A percentile compares a stretch with the other conserved stretches of the same genome.
These are phyloP conservation scores for Stomorhina lunata DNA, from an alignment of 2,888 invertebrate genomes.

Conservation along the genomic window DNA sequence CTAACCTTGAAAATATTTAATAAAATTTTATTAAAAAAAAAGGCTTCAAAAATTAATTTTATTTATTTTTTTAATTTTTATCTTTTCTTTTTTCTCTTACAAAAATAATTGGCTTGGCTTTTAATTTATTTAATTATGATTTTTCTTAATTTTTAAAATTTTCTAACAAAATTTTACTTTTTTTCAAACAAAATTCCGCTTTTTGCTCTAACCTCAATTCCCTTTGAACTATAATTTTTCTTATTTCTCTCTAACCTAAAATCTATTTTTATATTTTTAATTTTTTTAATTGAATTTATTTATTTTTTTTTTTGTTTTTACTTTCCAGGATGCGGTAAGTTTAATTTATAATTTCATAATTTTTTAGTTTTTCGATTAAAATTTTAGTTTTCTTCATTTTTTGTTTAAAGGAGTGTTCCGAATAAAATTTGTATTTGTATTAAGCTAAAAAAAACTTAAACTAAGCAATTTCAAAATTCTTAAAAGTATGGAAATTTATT, in stretches of 20 bases:
- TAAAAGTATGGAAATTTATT: no score
- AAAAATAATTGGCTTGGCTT: conserved; percentile 39
- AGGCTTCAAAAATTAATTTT: conserved; percentile 40
- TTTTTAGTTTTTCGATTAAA: conserved; percentile 17
- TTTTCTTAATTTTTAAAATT: neutral
- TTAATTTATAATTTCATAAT: conserved; percentile 58
- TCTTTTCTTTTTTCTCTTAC: conserved; percentile 23
- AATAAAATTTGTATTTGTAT: no score
- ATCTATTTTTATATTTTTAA: conserved; percentile 5
- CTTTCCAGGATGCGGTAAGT: conserved; percentile 81
- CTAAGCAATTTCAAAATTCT: no score
- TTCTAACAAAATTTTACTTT: neutral
- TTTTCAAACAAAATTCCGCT: conserved; percentile 11
- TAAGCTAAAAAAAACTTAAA: no score
- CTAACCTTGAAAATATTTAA: conserved; percentile 5
- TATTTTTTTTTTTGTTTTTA: conserved; percentile 77
- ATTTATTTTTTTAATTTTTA: conserved; percentile 20
- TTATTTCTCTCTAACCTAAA: neutral
- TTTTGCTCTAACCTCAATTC: neutral
- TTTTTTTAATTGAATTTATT: conserved; percentile 69
- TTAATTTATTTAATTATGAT: neutral
- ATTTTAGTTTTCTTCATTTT: neutral
- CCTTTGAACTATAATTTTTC: conserved; percentile 8
- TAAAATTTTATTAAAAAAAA: conserved; percentile 5
- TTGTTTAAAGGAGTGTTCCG: neutral